phyloP scores from a whole-genome alignment of 1,140 invertebrate species.

The Hydropsyche tenuis region DNA sequence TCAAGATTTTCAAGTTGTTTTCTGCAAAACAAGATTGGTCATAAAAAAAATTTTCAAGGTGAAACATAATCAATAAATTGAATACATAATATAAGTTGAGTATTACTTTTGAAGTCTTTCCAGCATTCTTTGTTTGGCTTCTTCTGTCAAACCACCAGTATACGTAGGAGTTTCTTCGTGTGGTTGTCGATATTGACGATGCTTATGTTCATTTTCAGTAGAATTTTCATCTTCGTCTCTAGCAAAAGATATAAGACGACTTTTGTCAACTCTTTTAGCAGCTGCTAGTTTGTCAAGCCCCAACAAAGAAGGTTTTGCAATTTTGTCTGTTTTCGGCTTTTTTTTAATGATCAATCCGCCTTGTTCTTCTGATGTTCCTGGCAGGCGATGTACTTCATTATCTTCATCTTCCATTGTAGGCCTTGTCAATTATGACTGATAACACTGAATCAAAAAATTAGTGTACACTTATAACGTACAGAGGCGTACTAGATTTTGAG shows the following conservation, averaged over 20 bases:
- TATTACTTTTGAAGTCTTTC: conserved; percentile 66
- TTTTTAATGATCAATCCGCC: conserved; percentile 87
- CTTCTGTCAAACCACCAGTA: conserved; percentile 86
- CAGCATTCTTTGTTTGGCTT: conserved; percentile 75
- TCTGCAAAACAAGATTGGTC: no score
- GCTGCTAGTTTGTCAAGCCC: conserved; percentile 89
- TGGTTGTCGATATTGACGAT: conserved; percentile 73
- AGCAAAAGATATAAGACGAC: conserved; percentile 70
- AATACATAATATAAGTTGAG: conserved; percentile 25
- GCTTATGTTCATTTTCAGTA: conserved; percentile 57
- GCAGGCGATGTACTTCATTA: conserved; percentile 77
- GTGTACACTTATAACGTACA: no score
- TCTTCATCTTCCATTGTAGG: conserved; percentile 57
- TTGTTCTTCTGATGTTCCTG: conserved; percentile 80
- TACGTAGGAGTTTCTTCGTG: conserved; percentile 91
- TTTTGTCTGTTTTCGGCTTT: conserved; percentile 71
- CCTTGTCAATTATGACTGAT: no score
- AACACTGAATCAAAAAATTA: no score
- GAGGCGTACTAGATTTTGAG: background rate
- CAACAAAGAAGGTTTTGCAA: conserved; percentile 79
- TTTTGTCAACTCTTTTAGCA: conserved; percentile 71
- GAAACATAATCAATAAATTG: conserved; percentile 54
- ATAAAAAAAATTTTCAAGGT: no score
- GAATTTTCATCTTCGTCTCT: conserved; percentile 65
- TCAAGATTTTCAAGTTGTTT: conserved; percentile 60